phyloP scores from a whole-genome alignment of 2,888 invertebrate species.

The Aplocera efformata region DNA sequence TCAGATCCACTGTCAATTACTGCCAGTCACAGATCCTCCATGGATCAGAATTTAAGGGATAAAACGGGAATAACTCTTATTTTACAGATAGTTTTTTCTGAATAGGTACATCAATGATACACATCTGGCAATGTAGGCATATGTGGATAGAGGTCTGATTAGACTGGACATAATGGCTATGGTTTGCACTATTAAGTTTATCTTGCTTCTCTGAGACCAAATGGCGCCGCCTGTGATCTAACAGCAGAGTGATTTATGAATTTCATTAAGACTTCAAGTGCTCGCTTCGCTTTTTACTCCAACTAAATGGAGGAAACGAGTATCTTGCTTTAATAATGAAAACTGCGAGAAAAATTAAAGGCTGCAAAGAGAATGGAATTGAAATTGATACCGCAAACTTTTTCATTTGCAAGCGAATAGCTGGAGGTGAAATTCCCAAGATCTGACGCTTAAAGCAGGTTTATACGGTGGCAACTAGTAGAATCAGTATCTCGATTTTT shows the following conservation, averaged over 20 bases:
- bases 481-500: too few relatives aligned
- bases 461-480: too few relatives aligned
- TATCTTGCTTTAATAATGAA: slow-evolving; percentile 61
- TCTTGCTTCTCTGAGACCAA: slow-evolving; percentile 43
- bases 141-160: too few relatives aligned
- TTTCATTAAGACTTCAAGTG: slow-evolving; percentile 65
- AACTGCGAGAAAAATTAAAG: slow-evolving; percentile 43
- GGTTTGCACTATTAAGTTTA: background rate
- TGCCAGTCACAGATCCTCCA: too few relatives aligned
- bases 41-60: too few relatives aligned
- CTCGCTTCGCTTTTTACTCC: slow-evolving; percentile 45
- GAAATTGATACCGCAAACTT: slow-evolving; percentile 65
- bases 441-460: slow-evolving; percentile 19
- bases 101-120: too few relatives aligned
- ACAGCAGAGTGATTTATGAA: slow-evolving; percentile 63
- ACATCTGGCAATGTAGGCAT: too few relatives aligned
- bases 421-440: slow-evolving; percentile 38
- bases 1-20: too few relatives aligned
- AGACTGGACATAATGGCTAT: too few relatives aligned
- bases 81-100: too few relatives aligned
- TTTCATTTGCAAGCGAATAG: slow-evolving; percentile 49
- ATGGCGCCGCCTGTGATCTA: slow-evolving; percentile 54
- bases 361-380: slow-evolving; percentile 49
- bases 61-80: too few relatives aligned
- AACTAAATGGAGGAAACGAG: slow-evolving; percentile 64